Evolutionary conservation across 2,888 invertebrate species (phyloP), one percentile per base, ranked within the genome.

Genomic region (Drosophila meridionalis): DNA sequence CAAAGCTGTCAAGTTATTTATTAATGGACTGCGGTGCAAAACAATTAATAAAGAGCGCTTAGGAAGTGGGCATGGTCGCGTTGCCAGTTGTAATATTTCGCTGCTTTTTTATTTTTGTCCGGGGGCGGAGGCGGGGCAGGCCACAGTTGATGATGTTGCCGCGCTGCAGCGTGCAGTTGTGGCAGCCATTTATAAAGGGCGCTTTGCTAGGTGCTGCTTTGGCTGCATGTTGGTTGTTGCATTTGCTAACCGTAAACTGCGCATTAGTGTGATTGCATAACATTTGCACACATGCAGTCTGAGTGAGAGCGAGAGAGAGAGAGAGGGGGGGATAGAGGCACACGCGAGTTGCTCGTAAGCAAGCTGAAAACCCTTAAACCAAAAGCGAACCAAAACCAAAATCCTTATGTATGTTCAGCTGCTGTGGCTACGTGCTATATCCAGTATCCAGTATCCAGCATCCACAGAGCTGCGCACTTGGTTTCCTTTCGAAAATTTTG

Each of bases 251-350:
- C 84, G 75, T 86, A 82, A 85, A 80, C 80, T 80, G 85, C 80
- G 84, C 89, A 87, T 87, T 87, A 87, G 88, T 87, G 79, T 82
- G 87, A 89, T 89, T 87, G 82, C 89, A 86, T 82, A 87, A 89
- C 80, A 84, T 78, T 80, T 81, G 66, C 70, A 69, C 61, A 68
- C 72, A 73, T 53, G 50, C 64, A 20, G 20, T 20, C 20, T 20
- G 20, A 20, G 20, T 20, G 1, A 20, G 20, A 20, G 20, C 20
- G 11, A 28, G 26, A 42, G 14, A 58, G 11, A 12, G 12, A 11
- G 34, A 2, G 36, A 1, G 52, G 3, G 34, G 11, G 52, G 1
- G 32, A n/a, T 8, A 30, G 55, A 40, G 30, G 12, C 56, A 47
- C 63, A 63, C 42, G 59, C 57, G 30, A 48, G 43, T 50, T 64